Conservation (phyloP, 92 coral and sea anemone genomes). For the Epizoanthus illoricatus region DNA sequence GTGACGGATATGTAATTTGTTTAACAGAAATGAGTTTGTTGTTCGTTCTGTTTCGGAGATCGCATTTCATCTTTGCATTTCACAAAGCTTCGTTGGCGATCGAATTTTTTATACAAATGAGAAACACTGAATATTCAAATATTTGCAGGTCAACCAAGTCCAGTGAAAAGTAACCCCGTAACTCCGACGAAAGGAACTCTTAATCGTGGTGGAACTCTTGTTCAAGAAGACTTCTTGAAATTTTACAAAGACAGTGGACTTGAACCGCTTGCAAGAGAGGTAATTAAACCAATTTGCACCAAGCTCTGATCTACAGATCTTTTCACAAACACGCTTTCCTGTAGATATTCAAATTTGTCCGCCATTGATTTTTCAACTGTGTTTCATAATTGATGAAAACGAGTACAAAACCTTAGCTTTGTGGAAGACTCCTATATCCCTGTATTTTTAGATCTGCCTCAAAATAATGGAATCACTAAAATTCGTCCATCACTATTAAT, state of each 20-base stretch:
- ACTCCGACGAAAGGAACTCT: slow-evolving; percentile 77
- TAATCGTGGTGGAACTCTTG: slow-evolving; percentile 60
- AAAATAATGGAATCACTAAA: not conserved
- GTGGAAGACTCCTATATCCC: not conserved
- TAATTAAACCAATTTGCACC: slow-evolving; percentile 35
- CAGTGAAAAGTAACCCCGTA: slow-evolving; percentile 72
- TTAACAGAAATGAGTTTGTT: not conserved
- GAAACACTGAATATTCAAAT: slow-evolving; percentile 81
- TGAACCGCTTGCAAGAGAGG: slow-evolving; percentile 78
- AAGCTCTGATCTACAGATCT: slow-evolving; percentile 29
- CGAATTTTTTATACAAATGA: slow-evolving; percentile 47
- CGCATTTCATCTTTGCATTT: slow-evolving; percentile 1
- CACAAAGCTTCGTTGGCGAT: not conserved
- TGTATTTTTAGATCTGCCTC: not conserved
- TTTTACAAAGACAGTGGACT: slow-evolving; percentile 73
- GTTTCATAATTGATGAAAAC: slow-evolving; percentile 63
- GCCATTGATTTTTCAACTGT: slow-evolving; percentile 43
- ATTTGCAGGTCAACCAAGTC: slow-evolving; percentile 86
- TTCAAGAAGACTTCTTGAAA: slow-evolving; percentile 71
- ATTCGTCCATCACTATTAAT: not conserved
- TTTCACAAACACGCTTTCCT: slow-evolving; percentile 40
- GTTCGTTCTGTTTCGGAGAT: slow-evolving; percentile 7
- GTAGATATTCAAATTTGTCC: slow-evolving; percentile 51
- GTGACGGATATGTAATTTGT: not conserved
- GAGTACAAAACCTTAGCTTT: slow-evolving; percentile 36